These are phyloP conservation scores for Pedionomus torquatus DNA, from an alignment of 2,113 vertebrate species.

Conservation along the genomic window DNA sequence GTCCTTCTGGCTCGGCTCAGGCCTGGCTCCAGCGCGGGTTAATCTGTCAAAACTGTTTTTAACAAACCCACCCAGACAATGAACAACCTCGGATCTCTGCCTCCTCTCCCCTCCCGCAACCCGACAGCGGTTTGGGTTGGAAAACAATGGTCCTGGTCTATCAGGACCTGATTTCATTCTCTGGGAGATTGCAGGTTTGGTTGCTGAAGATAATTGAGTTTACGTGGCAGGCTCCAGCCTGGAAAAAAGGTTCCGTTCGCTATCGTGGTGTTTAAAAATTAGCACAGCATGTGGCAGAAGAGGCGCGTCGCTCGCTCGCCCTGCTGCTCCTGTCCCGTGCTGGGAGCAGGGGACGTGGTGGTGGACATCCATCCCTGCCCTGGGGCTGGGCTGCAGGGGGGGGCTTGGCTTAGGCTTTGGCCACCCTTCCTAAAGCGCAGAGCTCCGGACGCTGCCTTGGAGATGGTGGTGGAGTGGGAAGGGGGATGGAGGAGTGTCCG, in stretches of 20 bases:
- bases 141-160: constrained; percentile 18
- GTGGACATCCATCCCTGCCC: neutral
- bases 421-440: neutral
- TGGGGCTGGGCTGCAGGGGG: neutral
- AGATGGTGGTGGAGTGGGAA: neutral
- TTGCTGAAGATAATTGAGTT: constrained; percentile 35
- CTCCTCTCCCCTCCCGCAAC: neutral
- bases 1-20: neutral
- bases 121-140: neutral
- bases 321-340: accelerated
- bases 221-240: neutral
- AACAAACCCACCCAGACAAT: neutral
- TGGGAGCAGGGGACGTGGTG: neutral
- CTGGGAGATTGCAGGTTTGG: constrained; percentile 7
- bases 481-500: neutral
- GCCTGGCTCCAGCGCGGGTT: neutral
- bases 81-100: neutral
- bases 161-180: constrained; percentile 4
- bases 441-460: neutral
- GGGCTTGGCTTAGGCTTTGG: neutral
- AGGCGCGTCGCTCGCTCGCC: neutral
- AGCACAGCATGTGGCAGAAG: neutral
- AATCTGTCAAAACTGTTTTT: constrained; percentile 25
- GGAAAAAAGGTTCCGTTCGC: neutral
- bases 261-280: neutral